phyloP scores from a whole-genome alignment of 2,797 vertebrate genomes.

The Sparus aurata region DNA sequence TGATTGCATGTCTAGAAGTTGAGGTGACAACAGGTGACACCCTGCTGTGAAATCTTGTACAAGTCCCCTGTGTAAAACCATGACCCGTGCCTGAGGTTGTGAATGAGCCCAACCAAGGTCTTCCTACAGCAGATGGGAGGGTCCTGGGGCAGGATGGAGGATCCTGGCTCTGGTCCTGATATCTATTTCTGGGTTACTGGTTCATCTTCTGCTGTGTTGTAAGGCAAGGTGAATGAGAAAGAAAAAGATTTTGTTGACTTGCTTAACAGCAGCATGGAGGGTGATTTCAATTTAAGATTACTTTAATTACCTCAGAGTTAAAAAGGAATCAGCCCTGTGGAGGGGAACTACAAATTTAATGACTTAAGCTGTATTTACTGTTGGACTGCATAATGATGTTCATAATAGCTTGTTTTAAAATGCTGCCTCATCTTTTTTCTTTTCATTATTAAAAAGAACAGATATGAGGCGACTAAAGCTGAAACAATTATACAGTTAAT shows the following conservation, averaged over 20 bases:
- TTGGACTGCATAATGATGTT: neutral
- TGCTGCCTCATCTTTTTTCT: neutral
- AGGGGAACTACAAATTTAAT: neutral
- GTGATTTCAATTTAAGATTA: slow-evolving; percentile 27
- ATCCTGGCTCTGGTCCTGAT: slow-evolving; percentile 30
- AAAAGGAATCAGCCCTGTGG: neutral
- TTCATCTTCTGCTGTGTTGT: slow-evolving; percentile 36
- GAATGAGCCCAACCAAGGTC: slow-evolving; percentile 57
- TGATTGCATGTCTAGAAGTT: slow-evolving; percentile 1
- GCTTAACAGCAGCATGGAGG: neutral
- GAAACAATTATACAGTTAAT: neutral
- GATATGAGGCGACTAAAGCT: slow-evolving; percentile 2
- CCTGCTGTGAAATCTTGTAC: neutral
- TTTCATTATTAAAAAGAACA: slow-evolving; percentile 5
- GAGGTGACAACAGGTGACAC: slow-evolving; percentile 11
- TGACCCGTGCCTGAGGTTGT: slow-evolving; percentile 48
- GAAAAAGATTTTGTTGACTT: slow-evolving; percentile 9
- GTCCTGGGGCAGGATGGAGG: slow-evolving; percentile 59
- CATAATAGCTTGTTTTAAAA: neutral
- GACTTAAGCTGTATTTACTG: slow-evolving; percentile 14
- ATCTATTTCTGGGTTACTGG: slow-evolving; percentile 74
- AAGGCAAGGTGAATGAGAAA: neutral
- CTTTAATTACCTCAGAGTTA: slow-evolving; percentile 34
- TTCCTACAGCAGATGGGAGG: slow-evolving; percentile 72
- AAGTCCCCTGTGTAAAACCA: slow-evolving; percentile 1